Evolutionary conservation across 2,113 vertebrate species (phyloP).

Genomic region (Ptyas mucosa): DNA sequence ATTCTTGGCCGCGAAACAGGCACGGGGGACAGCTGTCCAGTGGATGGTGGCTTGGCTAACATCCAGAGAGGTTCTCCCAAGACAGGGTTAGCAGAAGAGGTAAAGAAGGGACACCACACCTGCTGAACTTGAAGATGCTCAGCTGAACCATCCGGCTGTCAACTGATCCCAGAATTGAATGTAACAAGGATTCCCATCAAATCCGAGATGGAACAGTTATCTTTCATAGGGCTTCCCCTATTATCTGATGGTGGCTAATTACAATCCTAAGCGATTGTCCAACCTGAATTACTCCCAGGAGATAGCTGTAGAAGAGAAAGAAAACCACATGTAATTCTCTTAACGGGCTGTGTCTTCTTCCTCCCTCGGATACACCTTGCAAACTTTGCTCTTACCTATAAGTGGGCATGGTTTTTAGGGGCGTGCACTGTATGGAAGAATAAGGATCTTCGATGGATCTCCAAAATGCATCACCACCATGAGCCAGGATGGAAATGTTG

Average conservation of each 20-base stretch:
- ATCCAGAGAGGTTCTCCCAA: slow-evolving; percentile 32
- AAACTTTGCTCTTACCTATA: slow-evolving; percentile 53
- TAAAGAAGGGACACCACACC: slow-evolving; percentile 53
- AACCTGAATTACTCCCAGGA: background rate
- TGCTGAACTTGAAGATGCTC: background rate
- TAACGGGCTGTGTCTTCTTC: slow-evolving; percentile 29
- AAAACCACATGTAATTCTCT: slow-evolving; percentile 23
- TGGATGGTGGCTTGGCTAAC: slow-evolving; percentile 5
- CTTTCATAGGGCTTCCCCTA: background rate
- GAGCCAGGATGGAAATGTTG: slow-evolving; percentile 14
- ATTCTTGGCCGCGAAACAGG: slow-evolving; percentile 76
- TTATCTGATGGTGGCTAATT: background rate
- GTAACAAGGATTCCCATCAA: background rate
- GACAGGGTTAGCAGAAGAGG: slow-evolving; percentile 21
- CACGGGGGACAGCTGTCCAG: slow-evolving; percentile 27
- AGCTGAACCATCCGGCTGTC: background rate
- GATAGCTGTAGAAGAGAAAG: slow-evolving; percentile 1
- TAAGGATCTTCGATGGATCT: slow-evolving; percentile 28
- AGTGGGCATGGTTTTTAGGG: slow-evolving; percentile 33
- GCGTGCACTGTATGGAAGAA: slow-evolving; percentile 46
- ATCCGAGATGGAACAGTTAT: background rate
- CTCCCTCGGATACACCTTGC: slow-evolving; percentile 51
- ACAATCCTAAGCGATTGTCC: slow-evolving; percentile 15
- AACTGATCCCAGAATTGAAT: background rate
- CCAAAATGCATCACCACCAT: slow-evolving; percentile 31